phyloP scores from a whole-genome alignment of 2,797 vertebrate genomes.

The Mus spretus region DNA sequence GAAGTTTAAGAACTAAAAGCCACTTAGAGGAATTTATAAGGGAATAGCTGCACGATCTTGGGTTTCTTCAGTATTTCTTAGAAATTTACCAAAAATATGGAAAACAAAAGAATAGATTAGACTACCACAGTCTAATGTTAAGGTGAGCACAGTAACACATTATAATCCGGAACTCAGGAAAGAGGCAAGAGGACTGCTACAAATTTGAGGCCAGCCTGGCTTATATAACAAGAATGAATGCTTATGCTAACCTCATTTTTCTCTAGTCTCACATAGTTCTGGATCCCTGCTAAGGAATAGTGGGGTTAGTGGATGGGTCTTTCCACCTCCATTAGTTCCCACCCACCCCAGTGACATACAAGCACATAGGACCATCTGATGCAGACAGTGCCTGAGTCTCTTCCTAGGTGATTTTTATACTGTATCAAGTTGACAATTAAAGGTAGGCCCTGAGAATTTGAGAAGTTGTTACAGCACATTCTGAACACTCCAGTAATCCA shows the following conservation, averaged over 20 bases:
- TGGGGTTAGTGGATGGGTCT: background rate
- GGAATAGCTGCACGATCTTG: background rate
- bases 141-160: background rate
- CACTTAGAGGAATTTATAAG: background rate
- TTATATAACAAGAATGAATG: background rate
- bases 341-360: background rate
- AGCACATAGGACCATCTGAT: background rate
- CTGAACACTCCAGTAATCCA: background rate
- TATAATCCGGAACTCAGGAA: background rate
- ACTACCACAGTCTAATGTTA: conserved; percentile 38
- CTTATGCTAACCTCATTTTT: background rate
- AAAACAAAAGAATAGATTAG: conserved; percentile 17
- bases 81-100: background rate
- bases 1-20: conserved; percentile 36
- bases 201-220: background rate
- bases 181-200: background rate
- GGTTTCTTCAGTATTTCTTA: conserved; percentile 19
- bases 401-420: background rate
- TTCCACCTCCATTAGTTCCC: background rate
- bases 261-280: background rate
- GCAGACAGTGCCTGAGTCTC: background rate
- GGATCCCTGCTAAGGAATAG: background rate
- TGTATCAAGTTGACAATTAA: background rate
- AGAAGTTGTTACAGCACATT: conserved; percentile 18
- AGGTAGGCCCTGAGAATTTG: background rate